Percentiles rank a stretch among this genome's conserved stretches.
phyloP scores from a whole-genome alignment of 1,140 invertebrate genomes.

The Dreissena rostriformis region DNA sequence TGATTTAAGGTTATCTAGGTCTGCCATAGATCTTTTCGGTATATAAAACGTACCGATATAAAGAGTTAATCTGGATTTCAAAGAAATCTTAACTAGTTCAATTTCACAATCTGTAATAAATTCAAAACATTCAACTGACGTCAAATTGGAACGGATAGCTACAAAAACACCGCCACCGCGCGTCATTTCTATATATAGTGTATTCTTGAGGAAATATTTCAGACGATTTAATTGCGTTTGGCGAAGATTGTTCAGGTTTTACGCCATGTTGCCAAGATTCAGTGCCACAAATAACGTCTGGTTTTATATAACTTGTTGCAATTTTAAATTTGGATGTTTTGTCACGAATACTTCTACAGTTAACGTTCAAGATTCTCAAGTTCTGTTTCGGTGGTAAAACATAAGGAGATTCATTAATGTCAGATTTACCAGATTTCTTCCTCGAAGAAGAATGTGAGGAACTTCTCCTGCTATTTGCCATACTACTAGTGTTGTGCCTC shows the following conservation, averaged over 20 bases:
- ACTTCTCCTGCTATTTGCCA: neutral
- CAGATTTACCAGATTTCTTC: constrained; percentile 21
- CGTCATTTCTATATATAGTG: constrained; percentile 44
- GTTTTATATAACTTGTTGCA: constrained; percentile 29
- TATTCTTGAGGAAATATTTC: constrained; percentile 55
- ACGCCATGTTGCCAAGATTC: constrained; percentile 32
- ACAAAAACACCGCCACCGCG: constrained; percentile 45
- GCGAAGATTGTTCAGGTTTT: constrained; percentile 16
- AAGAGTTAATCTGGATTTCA: neutral
- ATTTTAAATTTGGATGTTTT: constrained; percentile 42
- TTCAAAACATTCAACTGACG: constrained; percentile 24
- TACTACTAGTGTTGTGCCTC: neutral
- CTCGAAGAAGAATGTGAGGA: neutral
- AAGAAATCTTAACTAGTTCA: neutral
- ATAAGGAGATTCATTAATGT: constrained; percentile 17
- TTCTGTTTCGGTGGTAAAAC: constrained; percentile 16
- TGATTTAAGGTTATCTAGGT: neutral
- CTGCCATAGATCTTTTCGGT: neutral
- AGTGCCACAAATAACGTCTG: constrained; percentile 43
- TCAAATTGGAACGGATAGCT: constrained; percentile 10
- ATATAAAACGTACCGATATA: constrained; percentile 4
- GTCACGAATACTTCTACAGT: constrained; percentile 26
- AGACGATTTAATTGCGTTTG: constrained; percentile 40
- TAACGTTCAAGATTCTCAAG: constrained; percentile 39
- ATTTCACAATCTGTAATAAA: constrained; percentile 20